Evolutionary conservation across 1,140 invertebrate species (phyloP).

Genomic region (Scylla paramamosain): DNA sequence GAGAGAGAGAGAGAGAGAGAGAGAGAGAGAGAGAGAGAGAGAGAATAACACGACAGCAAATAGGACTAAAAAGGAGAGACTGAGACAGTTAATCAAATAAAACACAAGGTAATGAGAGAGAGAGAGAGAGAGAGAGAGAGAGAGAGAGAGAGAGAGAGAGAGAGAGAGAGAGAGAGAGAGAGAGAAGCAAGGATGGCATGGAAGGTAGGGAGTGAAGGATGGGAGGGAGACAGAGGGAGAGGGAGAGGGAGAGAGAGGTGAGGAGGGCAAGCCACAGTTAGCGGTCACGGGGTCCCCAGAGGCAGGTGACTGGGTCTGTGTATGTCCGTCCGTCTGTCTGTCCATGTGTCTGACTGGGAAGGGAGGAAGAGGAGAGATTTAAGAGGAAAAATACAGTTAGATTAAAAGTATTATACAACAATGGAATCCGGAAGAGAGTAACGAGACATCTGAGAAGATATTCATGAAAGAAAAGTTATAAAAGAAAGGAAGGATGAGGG

Average conservation of each 20-base stretch:
- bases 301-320: background rate
- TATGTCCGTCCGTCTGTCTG: background rate
- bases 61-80: no score
- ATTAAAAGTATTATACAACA: no score
- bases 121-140: background rate
- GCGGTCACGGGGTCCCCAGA: no score
- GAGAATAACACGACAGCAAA: background rate
- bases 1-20: background rate
- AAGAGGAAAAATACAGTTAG: no score
- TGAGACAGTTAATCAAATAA: background rate
- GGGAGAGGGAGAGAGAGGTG: no score
- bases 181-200: background rate
- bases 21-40: slow-evolving; percentile 3
- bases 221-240: background rate
- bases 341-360: no score
- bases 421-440: no score
- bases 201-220: background rate
- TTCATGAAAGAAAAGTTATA: no score
- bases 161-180: background rate
- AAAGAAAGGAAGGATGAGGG: no score
- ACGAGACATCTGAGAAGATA: no score
- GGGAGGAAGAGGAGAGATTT: no score
- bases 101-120: background rate
- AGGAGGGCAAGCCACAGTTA: no score
- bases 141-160: background rate